Base-by-base conservation (phyloP, 2,797 vertebrate genomes). In the Acomys russatus region DNA sequence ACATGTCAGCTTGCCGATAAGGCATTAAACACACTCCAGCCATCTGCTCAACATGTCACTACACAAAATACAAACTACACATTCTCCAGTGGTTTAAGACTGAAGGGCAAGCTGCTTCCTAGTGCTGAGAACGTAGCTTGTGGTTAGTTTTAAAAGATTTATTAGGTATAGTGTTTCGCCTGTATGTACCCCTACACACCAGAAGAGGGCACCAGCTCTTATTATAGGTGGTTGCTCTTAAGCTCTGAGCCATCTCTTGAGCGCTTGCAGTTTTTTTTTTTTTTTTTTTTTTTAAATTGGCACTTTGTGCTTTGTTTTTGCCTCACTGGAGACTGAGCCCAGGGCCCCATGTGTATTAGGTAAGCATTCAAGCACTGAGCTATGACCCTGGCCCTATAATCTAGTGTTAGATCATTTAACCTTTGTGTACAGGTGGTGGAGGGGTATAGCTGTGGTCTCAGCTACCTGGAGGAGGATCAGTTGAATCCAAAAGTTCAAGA, bases 361-460 rank as follows among this genome's bases (percentile, higher is more conserved):
- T 14, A 90, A 44, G 64, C 11, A 38, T 25, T 79, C 14, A 28
- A 68, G 30, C 59, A 63, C 44, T 30, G 28, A 56, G 23, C 15
- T 79, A 79, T 0, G 66, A 28, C 22, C 23, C 74, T 25, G 12
- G 11, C 73, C 74, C 73, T 66, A 49, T 44, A 63, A 76, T 2
- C 22, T 84, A 44, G 20, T 59, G 91, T 89, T 71, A 79, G 83
- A 33, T 80, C 3, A 77, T 3, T 87, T 38, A 82, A 94, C 92
- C 83, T 83, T 25, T 20, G 33, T 49, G 78, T 49, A 63, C 76
- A 82, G 33, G 6, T 15, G 11, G 30, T 56, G 15, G 18, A 28
- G 73, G 56, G 10, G 15, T 61, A 51, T 56, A 5, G 15, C 51
- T 79, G 64, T 28, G 17, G 4, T 70, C 38, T 68, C 56, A 73